These are phyloP conservation scores for Vanessa atalanta DNA, from an alignment of 1,140 invertebrate genomes.

Conservation along the genomic window DNA sequence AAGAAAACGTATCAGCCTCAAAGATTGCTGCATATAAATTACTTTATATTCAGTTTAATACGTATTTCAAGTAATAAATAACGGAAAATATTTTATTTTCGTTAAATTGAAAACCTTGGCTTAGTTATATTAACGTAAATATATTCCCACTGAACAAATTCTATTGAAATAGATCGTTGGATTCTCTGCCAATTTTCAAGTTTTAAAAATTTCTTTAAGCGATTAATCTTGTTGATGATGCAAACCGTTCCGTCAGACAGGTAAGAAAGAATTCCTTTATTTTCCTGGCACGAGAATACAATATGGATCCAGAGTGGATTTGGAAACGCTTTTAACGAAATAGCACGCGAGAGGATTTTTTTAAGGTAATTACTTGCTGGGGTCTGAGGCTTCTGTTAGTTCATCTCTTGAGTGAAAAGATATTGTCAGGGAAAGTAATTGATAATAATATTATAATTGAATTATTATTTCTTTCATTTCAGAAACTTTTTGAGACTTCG, in stretches of 20 bases:
- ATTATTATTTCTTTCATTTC: no score
- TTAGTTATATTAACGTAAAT: no score
- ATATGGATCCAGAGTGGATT: constrained; percentile 37
- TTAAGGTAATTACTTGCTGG: constrained; percentile 53
- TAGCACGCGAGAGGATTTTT: constrained; percentile 48
- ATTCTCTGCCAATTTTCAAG: constrained; percentile 16
- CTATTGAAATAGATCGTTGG: neutral
- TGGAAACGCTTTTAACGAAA: constrained; percentile 55
- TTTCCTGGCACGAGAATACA: constrained; percentile 33
- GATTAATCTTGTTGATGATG: constrained; percentile 40
- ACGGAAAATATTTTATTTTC: no score
- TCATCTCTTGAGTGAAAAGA: constrained; percentile 23
- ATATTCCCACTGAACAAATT: neutral
- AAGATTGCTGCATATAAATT: no score
- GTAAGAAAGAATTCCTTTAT: constrained; percentile 38
- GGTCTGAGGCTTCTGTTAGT: constrained; percentile 20
- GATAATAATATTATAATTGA: neutral
- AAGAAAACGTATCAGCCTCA: no score
- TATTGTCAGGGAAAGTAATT: constrained; percentile 27
- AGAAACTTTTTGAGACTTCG: no score
- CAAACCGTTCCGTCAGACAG: constrained; percentile 31
- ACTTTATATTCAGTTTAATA: no score
- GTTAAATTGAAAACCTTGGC: no score
- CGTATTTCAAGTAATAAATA: no score
- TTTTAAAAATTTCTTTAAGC: constrained; percentile 24